Conservation (phyloP, 2,113 vertebrate genomes). For the Oryzias celebensis region DNA sequence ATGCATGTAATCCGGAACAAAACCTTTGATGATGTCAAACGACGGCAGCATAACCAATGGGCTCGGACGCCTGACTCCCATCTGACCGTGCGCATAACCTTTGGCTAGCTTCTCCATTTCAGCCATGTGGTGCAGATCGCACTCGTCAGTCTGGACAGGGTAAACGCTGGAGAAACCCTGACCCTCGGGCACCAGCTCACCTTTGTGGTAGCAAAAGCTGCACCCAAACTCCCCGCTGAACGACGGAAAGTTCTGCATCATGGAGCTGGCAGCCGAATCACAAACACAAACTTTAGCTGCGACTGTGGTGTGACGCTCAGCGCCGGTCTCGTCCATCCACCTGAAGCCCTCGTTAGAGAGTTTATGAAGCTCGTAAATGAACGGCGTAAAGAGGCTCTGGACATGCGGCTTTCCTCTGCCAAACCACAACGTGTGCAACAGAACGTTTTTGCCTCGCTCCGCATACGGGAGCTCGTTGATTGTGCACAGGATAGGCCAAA, state of each 20-base stretch:
- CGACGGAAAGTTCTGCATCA: slow-evolving; percentile 17
- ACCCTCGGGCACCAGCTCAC: slow-evolving; percentile 15
- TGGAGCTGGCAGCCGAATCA: not conserved
- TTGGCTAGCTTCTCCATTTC: slow-evolving; percentile 8
- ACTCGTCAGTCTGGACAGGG: not conserved
- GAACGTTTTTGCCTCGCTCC: slow-evolving; percentile 9
- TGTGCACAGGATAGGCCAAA: slow-evolving; percentile 23
- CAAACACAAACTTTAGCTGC: slow-evolving; percentile 1
- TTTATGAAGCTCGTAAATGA: slow-evolving; percentile 23
- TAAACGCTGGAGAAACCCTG: slow-evolving; percentile 4
- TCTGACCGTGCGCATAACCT: not conserved
- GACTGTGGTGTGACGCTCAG: slow-evolving; percentile 1
- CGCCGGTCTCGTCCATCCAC: slow-evolving; percentile 12
- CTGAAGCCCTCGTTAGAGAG: slow-evolving; percentile 1
- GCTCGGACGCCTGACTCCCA: slow-evolving; percentile 21
- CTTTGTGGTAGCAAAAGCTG: slow-evolving; percentile 23
- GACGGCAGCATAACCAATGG: slow-evolving; percentile 11
- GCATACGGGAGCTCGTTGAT: slow-evolving; percentile 19
- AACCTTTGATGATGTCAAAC: slow-evolving; percentile 14
- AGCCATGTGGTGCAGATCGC: slow-evolving; percentile 11
- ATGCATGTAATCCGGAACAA: slow-evolving; percentile 19
- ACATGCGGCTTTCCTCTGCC: slow-evolving; percentile 17
- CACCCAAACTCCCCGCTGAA: slow-evolving; percentile 6
- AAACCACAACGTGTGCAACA: slow-evolving; percentile 23
- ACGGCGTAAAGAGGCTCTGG: slow-evolving; percentile 17